A percentile compares a stretch with the other conserved stretches of the same genome.
Evolutionary conservation across 2,888 invertebrate genomes (phyloP).

Genomic region (Trichopoda pennipes): DNA sequence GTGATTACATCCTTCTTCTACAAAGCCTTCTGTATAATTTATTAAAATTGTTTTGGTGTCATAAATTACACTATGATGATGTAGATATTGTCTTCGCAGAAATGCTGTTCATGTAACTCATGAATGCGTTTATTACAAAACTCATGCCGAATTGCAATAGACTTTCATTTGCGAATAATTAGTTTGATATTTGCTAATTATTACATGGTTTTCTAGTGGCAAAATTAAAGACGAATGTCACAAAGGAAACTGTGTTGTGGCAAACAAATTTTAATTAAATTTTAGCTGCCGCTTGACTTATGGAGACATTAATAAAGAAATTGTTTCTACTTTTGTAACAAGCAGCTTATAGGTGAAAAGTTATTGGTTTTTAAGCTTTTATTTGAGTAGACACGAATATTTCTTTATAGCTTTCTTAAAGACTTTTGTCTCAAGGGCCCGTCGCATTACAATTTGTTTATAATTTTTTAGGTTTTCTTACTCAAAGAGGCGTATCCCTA

Average conservation of each 20-base stretch:
- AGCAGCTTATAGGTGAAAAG: too few species aligned
- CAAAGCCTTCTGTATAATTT: not conserved
- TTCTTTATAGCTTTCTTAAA: too few species aligned
- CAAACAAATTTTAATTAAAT: not conserved
- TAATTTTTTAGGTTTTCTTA: too few species aligned
- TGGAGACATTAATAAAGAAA: too few species aligned
- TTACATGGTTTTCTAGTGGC: constrained; percentile 28
- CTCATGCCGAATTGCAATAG: constrained; percentile 22
- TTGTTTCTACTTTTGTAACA: too few species aligned
- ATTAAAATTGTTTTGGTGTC: constrained; percentile 33
- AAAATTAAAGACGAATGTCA: not conserved
- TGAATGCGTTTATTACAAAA: constrained; percentile 42
- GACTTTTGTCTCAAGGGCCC: too few species aligned
- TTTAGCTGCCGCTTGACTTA: too few species aligned
- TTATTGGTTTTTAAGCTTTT: too few species aligned
- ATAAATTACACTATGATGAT: constrained; percentile 9
- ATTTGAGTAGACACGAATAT: too few species aligned
- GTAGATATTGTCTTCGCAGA: not conserved
- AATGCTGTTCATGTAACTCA: constrained; percentile 17
- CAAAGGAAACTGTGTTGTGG: not conserved
- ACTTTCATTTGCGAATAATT: constrained; percentile 37
- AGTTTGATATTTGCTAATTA: constrained; percentile 45
- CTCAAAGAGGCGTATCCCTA: too few species aligned
- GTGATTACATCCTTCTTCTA: not conserved
- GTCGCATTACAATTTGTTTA: too few species aligned